These are phyloP conservation scores for Poeciliopsis gracilis DNA, from an alignment of 2,797 vertebrate species.

Conservation along the genomic window DNA sequence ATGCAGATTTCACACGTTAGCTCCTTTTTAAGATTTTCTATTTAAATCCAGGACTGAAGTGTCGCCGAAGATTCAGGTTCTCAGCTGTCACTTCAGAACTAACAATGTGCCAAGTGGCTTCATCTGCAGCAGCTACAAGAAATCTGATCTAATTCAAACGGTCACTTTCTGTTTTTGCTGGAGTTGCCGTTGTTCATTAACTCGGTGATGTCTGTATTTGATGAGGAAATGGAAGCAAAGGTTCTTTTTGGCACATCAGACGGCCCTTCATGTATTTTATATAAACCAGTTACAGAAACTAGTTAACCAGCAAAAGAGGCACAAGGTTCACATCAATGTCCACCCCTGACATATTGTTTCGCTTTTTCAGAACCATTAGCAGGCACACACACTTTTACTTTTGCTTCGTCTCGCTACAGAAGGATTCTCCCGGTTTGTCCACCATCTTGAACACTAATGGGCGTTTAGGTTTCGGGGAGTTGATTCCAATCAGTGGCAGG, in stretches of 20 bases:
- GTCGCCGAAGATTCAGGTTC: conserved; percentile 18
- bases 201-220: background rate
- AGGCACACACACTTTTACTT: background rate
- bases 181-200: background rate
- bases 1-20: conserved; percentile 8
- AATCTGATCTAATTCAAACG: conserved; percentile 3
- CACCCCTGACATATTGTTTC: background rate
- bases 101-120: conserved; percentile 4
- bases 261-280: background rate
- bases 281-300: background rate
- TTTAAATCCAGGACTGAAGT: conserved; percentile 9
- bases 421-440: background rate
- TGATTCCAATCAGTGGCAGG: background rate
- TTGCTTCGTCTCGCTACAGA: background rate
- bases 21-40: background rate
- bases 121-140: conserved; percentile 19
- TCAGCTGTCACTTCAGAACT: conserved; percentile 27
- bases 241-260: background rate
- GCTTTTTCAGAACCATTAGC: background rate
- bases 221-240: background rate
- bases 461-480: background rate
- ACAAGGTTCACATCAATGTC: background rate
- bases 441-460: background rate
- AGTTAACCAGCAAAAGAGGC: background rate
- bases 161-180: conserved; percentile 8